phyloP scores from a whole-genome alignment of 1,140 invertebrate species.

The Apis dorsata region DNA sequence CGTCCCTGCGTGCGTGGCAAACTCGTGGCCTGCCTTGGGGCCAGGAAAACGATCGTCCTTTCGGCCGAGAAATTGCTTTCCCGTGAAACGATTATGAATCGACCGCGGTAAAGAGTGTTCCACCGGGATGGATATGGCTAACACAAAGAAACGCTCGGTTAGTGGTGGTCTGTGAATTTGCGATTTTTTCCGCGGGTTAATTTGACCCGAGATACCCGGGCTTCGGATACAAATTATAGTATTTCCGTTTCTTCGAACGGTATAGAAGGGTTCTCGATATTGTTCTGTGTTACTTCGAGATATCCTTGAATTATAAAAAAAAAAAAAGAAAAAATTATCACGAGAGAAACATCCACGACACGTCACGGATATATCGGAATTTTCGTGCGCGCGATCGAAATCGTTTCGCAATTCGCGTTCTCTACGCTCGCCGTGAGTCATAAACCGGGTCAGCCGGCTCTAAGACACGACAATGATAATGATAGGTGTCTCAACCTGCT shows the following conservation, averaged over 20 bases:
- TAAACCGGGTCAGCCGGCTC: conserved; percentile 21
- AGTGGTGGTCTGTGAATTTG: neutral
- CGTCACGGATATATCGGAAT: neutral
- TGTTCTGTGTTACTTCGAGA: neutral
- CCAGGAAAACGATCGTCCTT: conserved; percentile 21
- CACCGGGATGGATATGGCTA: neutral
- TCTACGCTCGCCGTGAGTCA: conserved; percentile 4
- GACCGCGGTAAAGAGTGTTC: neutral
- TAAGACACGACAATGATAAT: conserved; percentile 16
- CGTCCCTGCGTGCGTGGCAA: neutral
- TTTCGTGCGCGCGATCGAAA: neutral
- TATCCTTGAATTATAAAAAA: neutral
- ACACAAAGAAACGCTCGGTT: neutral
- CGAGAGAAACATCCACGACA: neutral
- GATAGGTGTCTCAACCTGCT: conserved; percentile 20
- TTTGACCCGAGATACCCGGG: neutral
- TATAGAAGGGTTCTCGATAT: neutral
- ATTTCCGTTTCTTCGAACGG: neutral
- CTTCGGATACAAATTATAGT: neutral
- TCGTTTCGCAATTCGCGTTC: conserved; percentile 1
- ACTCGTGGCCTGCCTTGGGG: neutral
- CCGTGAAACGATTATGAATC: conserved; percentile 35
- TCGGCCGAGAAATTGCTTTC: conserved; percentile 24
- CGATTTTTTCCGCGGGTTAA: conserved; percentile 17
- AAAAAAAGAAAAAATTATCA: neutral